Conservation (phyloP, 2,888 invertebrate genomes). For the Autographa gamma region DNA sequence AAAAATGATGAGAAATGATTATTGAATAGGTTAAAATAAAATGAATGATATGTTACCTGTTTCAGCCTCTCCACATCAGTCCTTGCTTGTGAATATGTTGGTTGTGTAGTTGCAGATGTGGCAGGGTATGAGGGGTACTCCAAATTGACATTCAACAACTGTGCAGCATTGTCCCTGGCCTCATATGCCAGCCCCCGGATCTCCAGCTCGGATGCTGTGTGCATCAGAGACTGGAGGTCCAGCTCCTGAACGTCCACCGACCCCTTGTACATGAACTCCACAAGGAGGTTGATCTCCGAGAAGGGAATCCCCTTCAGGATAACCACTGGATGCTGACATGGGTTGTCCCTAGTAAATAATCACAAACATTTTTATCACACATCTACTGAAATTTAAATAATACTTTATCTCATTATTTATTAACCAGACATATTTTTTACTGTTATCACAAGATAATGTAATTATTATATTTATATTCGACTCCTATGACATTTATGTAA, state of each 20-base stretch:
- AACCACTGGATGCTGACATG: constrained; percentile 92
- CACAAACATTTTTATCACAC: constrained; percentile 43
- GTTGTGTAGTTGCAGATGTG: constrained; percentile 68
- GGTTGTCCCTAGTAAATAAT: constrained; percentile 88
- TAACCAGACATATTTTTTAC: constrained; percentile 59
- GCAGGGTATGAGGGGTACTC: constrained; percentile 84
- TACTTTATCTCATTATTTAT: constrained; percentile 64
- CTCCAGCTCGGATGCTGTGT: constrained; percentile 91
- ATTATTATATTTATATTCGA: constrained; percentile 54
- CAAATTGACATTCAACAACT: constrained; percentile 86
- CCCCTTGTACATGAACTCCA: constrained; percentile 93
- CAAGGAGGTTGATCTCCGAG: constrained; percentile 90
- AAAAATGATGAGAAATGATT: constrained; percentile 16
- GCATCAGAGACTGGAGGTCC: constrained; percentile 90
- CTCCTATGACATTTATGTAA: constrained; percentile 68
- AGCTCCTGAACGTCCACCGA: constrained; percentile 91
- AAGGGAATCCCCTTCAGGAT: constrained; percentile 91
- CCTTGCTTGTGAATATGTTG: constrained; percentile 73
- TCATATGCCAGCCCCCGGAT: constrained; percentile 91
- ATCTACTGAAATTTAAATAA: constrained; percentile 50
- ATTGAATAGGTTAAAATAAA: constrained; percentile 1
- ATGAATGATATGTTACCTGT: constrained; percentile 74
- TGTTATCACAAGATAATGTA: constrained; percentile 69
- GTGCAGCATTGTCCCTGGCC: constrained; percentile 88
- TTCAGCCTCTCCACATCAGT: constrained; percentile 86